phyloP scores from a whole-genome alignment of 2,888 invertebrate genomes.

The Scaptomyza caliginosa region DNA sequence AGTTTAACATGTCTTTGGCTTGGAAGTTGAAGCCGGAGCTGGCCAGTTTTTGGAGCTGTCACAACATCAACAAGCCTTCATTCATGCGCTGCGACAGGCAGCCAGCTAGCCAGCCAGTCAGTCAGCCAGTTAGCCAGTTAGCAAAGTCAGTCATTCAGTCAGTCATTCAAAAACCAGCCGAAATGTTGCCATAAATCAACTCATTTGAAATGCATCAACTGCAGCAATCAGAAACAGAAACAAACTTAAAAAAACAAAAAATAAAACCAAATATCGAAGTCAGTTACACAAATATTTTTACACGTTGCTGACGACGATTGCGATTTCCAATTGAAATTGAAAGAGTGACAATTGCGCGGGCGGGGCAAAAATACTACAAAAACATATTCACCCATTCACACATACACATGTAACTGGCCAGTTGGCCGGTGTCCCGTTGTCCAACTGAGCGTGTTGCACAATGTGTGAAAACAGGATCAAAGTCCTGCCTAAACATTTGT shows the following conservation, averaged over 20 bases:
- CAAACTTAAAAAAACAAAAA: constrained; percentile 53
- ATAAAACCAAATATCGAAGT: constrained; percentile 60
- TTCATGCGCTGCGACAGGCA: constrained; percentile 69
- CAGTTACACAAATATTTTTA: constrained; percentile 77
- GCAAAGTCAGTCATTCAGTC: constrained; percentile 43
- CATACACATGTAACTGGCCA: constrained; percentile 6
- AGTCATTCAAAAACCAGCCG: constrained; percentile 67
- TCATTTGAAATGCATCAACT: constrained; percentile 81
- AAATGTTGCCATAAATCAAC: constrained; percentile 78
- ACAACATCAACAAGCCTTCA: constrained; percentile 78
- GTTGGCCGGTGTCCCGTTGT: constrained; percentile 7
- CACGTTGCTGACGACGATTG: constrained; percentile 57
- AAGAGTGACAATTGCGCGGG: constrained; percentile 69
- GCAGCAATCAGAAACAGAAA: constrained; percentile 79
- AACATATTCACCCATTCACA: constrained; percentile 15
- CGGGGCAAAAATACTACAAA: constrained; percentile 48
- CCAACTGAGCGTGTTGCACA: constrained; percentile 65
- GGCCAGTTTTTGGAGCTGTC: constrained; percentile 73
- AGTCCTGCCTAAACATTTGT: constrained; percentile 74
- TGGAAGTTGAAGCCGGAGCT: constrained; percentile 36
- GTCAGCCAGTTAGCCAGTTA: constrained; percentile 42
- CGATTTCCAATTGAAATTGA: constrained; percentile 67
- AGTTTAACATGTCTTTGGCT: constrained; percentile 71
- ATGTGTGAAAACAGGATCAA: constrained; percentile 76
- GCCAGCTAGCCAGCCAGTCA: constrained; percentile 28